Evolutionary conservation across 1,140 invertebrate species (phyloP).

Genomic region (Caenorhabditis elegans): DNA sequence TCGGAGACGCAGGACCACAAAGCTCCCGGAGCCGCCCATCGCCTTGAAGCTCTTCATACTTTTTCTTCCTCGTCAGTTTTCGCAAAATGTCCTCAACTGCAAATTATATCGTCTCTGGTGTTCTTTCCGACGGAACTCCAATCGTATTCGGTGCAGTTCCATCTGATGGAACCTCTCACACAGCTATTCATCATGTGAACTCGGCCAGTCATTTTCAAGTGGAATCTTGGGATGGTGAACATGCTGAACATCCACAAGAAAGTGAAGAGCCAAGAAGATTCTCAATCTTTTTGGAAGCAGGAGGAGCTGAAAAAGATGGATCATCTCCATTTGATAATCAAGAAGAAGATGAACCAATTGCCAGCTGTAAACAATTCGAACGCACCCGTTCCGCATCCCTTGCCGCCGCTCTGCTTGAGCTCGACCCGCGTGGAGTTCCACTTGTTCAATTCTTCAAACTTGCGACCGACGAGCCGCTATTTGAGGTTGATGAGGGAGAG

Average conservation of each 20-base stretch:
- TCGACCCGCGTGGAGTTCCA: slow-evolving; percentile 37
- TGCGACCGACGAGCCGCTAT: not conserved
- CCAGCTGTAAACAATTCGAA: slow-evolving; percentile 43
- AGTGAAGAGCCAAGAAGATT: slow-evolving; percentile 20
- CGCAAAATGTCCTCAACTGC: not conserved
- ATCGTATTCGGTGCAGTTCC: slow-evolving; percentile 39
- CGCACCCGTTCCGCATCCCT: slow-evolving; percentile 45
- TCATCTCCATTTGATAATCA: not conserved
- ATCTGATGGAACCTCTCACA: slow-evolving; percentile 13
- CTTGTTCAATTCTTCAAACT: slow-evolving; percentile 43
- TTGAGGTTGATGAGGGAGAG: slow-evolving; percentile 44
- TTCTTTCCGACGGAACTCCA: slow-evolving; percentile 43
- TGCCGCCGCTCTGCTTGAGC: slow-evolving; percentile 45
- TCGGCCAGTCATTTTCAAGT: slow-evolving; percentile 47
- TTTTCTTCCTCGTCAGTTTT: not conserved
- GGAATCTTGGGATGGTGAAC: slow-evolving; percentile 49
- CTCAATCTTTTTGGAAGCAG: slow-evolving; percentile 7
- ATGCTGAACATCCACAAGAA: slow-evolving; percentile 41
- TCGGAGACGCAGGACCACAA: slow-evolving; percentile 15
- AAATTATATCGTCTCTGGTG: slow-evolving; percentile 39
- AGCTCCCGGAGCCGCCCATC: slow-evolving; percentile 28
- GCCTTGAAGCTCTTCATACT: not conserved
- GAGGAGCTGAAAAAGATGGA: not conserved
- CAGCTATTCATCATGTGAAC: slow-evolving; percentile 35
- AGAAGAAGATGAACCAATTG: slow-evolving; percentile 43